Evolutionary conservation across 2,113 vertebrate species (phyloP).

Genomic region (Sinocyclocheilus anshuiensis): DNA sequence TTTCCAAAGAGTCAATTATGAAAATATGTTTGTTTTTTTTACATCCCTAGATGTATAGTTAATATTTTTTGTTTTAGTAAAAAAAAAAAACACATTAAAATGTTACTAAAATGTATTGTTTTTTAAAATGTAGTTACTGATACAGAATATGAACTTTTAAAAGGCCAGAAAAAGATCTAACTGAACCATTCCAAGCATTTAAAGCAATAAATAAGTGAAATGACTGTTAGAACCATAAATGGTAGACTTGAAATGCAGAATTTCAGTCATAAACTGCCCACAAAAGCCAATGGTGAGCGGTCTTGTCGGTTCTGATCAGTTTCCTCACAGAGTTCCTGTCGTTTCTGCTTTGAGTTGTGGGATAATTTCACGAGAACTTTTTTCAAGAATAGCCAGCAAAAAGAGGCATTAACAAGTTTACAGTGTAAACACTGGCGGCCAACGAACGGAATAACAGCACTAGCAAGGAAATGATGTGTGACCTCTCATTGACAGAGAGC

Average conservation of each 20-base stretch:
- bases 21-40: too few relatives aligned
- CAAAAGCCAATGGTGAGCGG: neutral
- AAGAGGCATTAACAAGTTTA: slow-evolving; percentile 28
- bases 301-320: neutral
- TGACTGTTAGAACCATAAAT: neutral
- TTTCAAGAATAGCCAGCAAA: slow-evolving; percentile 14
- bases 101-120: too few relatives aligned
- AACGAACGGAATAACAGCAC: neutral
- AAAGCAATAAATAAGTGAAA: neutral
- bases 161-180: neutral
- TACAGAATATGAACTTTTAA: too few relatives aligned
- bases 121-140: too few relatives aligned
- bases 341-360: neutral
- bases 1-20: too few relatives aligned
- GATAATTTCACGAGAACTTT: neutral
- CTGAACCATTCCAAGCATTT: neutral
- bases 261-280: slow-evolving; percentile 1
- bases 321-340: neutral
- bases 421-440: slow-evolving; percentile 16
- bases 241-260: neutral
- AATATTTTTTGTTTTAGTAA: too few relatives aligned
- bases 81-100: too few relatives aligned
- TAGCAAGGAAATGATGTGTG: slow-evolving; percentile 11
- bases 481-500: slow-evolving; percentile 10
- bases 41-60: too few relatives aligned